Base-by-base conservation (phyloP, 37 sponge, comb jelly and placozoan species). In the Aplysina aerophoba region DNA sequence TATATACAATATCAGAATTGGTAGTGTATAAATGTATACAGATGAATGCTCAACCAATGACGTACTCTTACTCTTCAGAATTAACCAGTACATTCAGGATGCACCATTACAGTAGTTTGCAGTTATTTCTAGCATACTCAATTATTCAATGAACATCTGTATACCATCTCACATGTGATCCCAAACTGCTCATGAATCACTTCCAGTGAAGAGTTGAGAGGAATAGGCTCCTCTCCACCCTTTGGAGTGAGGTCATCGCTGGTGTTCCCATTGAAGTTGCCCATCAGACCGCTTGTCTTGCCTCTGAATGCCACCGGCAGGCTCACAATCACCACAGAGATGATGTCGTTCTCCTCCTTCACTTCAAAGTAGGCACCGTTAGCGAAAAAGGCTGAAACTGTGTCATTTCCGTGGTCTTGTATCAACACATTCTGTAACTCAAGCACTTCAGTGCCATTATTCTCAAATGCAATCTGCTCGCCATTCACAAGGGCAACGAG, bases 91-190 rank as follows among this genome's bases (percentile, higher is more conserved):
- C n/a, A n/a, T n/a, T n/a, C n/a, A n/a, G n/a, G n/a, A n/a, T n/a
- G n/a, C n/a, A n/a, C n/a, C n/a, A n/a, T n/a, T n/a, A n/a, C n/a
- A n/a, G n/a, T n/a, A n/a, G n/a, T n/a, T n/a, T n/a, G n/a, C n/a
- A n/a, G n/a, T n/a, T n/a, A n/a, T n/a, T n/a, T n/a, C n/a, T n/a
- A n/a, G n/a, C n/a, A n/a, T n/a, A n/a, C n/a, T n/a, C n/a, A n/a
- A n/a, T n/a, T n/a, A n/a, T n/a, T n/a, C n/a, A n/a, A n/a, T n/a
- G n/a, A n/a, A n/a, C n/a, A n/a, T n/a, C n/a, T n/a, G n/a, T n/a
- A n/a, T n/a, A n/a, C n/a, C n/a, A n/a, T 38, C 84, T 85, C 34
- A 86, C 86, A 86, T 79, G 86, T 79, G 19, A 86, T 79, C 13
- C 86, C 86, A 86, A 86, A 86, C 35, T 59, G 13, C 5, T 78